A percentile compares a stretch with the other conserved stretches of the same genome.
These are phyloP conservation scores for Tupaia chinensis DNA, from an alignment of 2,113 vertebrate species.

Conservation along the genomic window DNA sequence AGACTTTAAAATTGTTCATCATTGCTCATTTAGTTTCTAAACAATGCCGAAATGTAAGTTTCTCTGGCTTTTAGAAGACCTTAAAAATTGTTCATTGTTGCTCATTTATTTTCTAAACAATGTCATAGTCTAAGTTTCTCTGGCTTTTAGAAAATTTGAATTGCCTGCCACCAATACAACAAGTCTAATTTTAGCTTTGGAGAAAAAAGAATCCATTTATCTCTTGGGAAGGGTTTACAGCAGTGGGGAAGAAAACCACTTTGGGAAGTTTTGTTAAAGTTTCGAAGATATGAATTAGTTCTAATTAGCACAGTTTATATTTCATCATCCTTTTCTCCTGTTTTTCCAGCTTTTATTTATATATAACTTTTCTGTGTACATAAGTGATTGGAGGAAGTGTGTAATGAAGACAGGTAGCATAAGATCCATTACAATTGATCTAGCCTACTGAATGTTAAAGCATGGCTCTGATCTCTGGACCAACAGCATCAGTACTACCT, in stretches of 20 bases:
- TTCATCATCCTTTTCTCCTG: neutral
- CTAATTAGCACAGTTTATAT: neutral
- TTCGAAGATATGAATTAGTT: neutral
- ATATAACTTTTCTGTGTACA: neutral
- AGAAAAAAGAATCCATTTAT: constrained; percentile 55
- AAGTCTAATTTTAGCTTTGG: constrained; percentile 46
- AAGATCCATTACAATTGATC: neutral
- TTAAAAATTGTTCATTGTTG: neutral
- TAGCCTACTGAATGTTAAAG: neutral
- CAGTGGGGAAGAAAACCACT: neutral
- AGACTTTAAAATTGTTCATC: constrained; percentile 34
- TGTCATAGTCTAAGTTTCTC: neutral
- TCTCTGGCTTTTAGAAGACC: constrained; percentile 28
- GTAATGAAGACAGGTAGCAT: neutral
- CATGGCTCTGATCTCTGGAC: neutral
- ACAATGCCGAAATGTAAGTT: constrained; percentile 1
- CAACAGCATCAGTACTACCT: neutral
- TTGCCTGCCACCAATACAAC: neutral
- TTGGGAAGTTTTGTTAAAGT: constrained; percentile 37
- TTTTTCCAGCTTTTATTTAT: neutral
- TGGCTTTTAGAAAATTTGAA: constrained; percentile 5
- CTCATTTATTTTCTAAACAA: constrained; percentile 61
- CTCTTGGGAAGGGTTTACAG: neutral
- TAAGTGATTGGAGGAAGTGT: neutral
- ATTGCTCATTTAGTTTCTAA: constrained; percentile 60